Evolutionary conservation across 2,113 vertebrate species (phyloP).

Genomic region (Periophthalmus modestus): DNA sequence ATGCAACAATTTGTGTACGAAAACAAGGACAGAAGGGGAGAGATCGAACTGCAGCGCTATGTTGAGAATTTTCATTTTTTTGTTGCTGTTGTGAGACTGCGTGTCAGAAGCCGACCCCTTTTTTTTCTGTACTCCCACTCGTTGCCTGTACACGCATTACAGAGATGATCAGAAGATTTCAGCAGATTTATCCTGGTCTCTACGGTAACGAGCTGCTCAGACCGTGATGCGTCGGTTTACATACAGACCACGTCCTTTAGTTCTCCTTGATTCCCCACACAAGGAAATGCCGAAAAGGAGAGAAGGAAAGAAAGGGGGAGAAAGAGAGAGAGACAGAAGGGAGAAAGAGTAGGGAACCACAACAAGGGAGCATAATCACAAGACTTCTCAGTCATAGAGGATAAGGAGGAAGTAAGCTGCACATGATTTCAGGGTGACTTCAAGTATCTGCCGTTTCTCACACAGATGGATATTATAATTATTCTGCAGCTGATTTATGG

Average conservation of each 20-base stretch:
- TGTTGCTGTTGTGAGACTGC: neutral
- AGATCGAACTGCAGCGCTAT: slow-evolving; percentile 9
- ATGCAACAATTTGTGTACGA: slow-evolving; percentile 33
- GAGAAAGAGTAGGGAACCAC: neutral
- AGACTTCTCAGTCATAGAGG: slow-evolving; percentile 48
- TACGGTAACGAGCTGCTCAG: slow-evolving; percentile 53
- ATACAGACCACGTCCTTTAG: slow-evolving; percentile 27
- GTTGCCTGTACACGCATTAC: slow-evolving; percentile 23
- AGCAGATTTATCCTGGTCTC: slow-evolving; percentile 59
- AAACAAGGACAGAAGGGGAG: slow-evolving; percentile 11
- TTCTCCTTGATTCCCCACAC: slow-evolving; percentile 34
- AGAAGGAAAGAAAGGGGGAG: neutral
- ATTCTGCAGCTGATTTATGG: neutral
- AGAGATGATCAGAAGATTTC: slow-evolving; percentile 58
- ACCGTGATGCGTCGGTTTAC: slow-evolving; percentile 31
- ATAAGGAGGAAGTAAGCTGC: slow-evolving; percentile 45
- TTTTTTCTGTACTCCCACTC: slow-evolving; percentile 38
- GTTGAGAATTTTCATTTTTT: slow-evolving; percentile 26
- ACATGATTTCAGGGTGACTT: slow-evolving; percentile 46
- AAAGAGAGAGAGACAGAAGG: neutral
- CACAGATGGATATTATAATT: neutral
- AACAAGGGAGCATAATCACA: slow-evolving; percentile 49
- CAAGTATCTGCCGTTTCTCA: slow-evolving; percentile 8
- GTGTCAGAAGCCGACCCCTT: slow-evolving; percentile 26
- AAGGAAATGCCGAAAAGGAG: neutral